Base-by-base conservation (phyloP, 2,888 invertebrate species). In the Oeneis ivallda region DNA sequence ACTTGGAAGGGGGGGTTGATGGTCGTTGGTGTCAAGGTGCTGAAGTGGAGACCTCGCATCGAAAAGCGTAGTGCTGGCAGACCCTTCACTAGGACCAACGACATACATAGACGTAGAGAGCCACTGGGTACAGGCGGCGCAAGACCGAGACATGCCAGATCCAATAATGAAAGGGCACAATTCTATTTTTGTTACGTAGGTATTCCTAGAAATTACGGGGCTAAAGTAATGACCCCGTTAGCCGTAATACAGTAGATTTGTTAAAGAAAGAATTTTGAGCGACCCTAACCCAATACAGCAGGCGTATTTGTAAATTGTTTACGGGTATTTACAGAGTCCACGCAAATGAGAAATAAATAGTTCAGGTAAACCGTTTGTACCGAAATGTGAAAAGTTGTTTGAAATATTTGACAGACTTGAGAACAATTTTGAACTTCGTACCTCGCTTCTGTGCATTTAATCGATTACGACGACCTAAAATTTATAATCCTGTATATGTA, bases 361-460 rank as follows among this genome's bases (percentile, higher is more conserved):
- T 68, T 67, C 64, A 74, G 72, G 73, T 71, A 72, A 71, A 71
- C 69, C 76, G 76, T 76, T 77, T 76, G 77, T 74, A 77, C n/a
- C n/a, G n/a, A n/a, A 77, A 79, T 76, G 74, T 68, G 70, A 75
- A 75, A 77, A 75, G 74, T 75, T 75, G 63, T 74, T 71, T 69
- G 72, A 66, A 76, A 79, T 74, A 78, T 76, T 80, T 76, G 73
- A 72, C 74, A 72, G 81, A 81, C 74, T 84, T 75, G 63, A 65
- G 53, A 68, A 72, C 66, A 71, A 66, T 39, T 60, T 60, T 34
- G 17, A 49, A 49, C 17, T 19, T 19, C 4, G 11, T 32, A 32
- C 53, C 34, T 49, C n/a, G n/a, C n/a, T 49, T 49, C 17, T 11
- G 8, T 9, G 59, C n/a, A n/a, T 49, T 45, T 43, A 19, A 17